phyloP scores from a whole-genome alignment of 2,113 vertebrate genomes.

The Brachirus orientalis region DNA sequence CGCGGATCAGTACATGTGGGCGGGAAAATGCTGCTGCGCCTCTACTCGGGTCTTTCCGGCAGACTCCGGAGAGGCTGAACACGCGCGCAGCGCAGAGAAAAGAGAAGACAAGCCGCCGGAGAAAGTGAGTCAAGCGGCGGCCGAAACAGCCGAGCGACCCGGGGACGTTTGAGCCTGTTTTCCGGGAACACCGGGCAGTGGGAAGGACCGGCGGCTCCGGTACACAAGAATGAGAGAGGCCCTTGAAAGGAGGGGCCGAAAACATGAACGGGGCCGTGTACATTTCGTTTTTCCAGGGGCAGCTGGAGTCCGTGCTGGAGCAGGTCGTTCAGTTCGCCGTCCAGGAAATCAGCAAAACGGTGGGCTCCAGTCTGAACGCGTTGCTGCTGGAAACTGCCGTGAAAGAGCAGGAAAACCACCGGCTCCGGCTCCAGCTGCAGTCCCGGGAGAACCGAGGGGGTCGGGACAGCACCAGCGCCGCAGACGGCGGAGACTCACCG shows the following conservation, averaged over 20 bases:
- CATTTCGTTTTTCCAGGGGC: conserved; percentile 86
- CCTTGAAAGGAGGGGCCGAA: conserved; percentile 52
- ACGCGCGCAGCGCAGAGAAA: conserved; percentile 26
- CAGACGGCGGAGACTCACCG: conserved; percentile 22
- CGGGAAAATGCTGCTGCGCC: conserved; percentile 55
- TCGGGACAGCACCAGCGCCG: not conserved
- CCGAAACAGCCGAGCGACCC: conserved; percentile 9
- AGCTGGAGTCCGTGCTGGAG: conserved; percentile 85
- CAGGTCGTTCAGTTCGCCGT: conserved; percentile 85
- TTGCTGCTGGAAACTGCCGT: conserved; percentile 81
- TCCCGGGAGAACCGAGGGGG: conserved; percentile 51
- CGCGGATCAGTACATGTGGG: conserved; percentile 51
- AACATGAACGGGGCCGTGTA: conserved; percentile 85
- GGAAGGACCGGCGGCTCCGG: conserved; percentile 26
- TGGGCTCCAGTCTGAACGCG: conserved; percentile 79
- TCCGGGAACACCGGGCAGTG: conserved; percentile 15
- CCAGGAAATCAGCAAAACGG: conserved; percentile 82
- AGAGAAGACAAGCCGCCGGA: not conserved
- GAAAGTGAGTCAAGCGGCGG: conserved; percentile 1
- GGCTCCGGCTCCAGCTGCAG: conserved; percentile 74
- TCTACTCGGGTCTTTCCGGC: conserved; percentile 52
- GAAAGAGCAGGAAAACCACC: conserved; percentile 82
- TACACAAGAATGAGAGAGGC: conserved; percentile 72
- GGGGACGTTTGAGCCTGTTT: conserved; percentile 7
- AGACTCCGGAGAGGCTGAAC: conserved; percentile 3